Evolutionary conservation across 2,113 vertebrate species (phyloP), one percentile per base, ranked within the genome.

Genomic region (Rutilus rutilus): DNA sequence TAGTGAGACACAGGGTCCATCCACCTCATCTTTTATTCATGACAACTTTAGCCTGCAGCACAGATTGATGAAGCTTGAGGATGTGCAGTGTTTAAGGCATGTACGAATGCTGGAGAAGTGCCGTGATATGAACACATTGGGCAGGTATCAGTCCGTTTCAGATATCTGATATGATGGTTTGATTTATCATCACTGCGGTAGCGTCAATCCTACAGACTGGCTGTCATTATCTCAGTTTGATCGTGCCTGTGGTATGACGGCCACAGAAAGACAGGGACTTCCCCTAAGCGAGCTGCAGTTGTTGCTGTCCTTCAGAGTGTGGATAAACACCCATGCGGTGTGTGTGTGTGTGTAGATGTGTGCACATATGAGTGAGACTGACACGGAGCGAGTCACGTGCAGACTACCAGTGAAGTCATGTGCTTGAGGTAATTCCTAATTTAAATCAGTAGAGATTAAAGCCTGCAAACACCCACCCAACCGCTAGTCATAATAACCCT

Each of bases 231-330:
- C 59, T 76, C 71, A 64, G 74, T 87, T 65, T 84, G 81, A 73
- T 76, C 27, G 9, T 83, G 73, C 69, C 64, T 67, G 45, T 77
- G 78, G 79, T 78, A 52, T 85, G 33, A 74, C 52, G 47, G 54
- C 52, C 25, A 65, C 52, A 25, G 65, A 76, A 17, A n/a, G 64
- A 52, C 74, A 57, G 89, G 89, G 89, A 90, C 87, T 90, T 90
- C 87, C 89, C 89, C 83, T 36, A 39, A 71, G 23, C 0, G 12
- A 27, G 83, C 83, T 87, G 65, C 89, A 90, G 83, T 87, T 90
- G 89, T 82, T 87, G 85, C 85, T 88, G 89, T 71, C 89, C 57
- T 73, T 90, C 83, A 87, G 64, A 42, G 52, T 42, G 50, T 30
- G 27, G 52, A 80, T 86, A 86, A 88, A 90, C 85, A 90, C 78